Conservation (phyloP, 2,888 invertebrate genomes). For the Epirrhoe tristata region DNA sequence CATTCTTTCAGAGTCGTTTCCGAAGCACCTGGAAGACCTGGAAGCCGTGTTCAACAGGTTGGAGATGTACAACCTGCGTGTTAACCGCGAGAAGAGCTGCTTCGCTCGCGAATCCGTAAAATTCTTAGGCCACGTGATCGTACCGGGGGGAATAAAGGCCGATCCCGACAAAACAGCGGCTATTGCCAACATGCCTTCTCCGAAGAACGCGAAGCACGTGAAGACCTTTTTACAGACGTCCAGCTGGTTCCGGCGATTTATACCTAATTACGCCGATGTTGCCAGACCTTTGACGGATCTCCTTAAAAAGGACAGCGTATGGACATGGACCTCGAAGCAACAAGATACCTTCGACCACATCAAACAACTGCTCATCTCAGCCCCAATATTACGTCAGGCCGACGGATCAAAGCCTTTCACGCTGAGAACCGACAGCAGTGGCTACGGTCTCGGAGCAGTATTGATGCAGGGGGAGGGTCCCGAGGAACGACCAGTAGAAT, state of each 20-base stretch:
- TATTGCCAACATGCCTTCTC: slow-evolving; percentile 42
- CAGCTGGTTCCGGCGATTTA: slow-evolving; percentile 36
- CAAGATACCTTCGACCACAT: not conserved
- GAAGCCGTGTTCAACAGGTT: slow-evolving; percentile 45
- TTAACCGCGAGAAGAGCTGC: slow-evolving; percentile 50
- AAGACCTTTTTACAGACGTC: slow-evolving; percentile 31
- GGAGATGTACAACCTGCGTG: slow-evolving; percentile 41
- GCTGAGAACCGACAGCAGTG: slow-evolving; percentile 29
- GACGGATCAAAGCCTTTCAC: slow-evolving; percentile 17
- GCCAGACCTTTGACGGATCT: slow-evolving; percentile 29
- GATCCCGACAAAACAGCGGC: slow-evolving; percentile 52
- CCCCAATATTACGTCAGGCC: slow-evolving; percentile 17
- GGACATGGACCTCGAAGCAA: slow-evolving; percentile 3
- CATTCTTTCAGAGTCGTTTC: slow-evolving; percentile 45
- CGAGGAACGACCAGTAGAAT: slow-evolving; percentile 13
- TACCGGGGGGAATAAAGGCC: slow-evolving; percentile 41
- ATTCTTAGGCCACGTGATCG: slow-evolving; percentile 52
- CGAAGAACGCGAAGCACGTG: slow-evolving; percentile 23
- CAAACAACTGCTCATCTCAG: slow-evolving; percentile 5
- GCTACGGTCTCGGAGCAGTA: slow-evolving; percentile 34
- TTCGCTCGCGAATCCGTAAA: slow-evolving; percentile 48
- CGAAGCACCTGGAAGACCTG: slow-evolving; percentile 49
- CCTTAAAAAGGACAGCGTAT: slow-evolving; percentile 16
- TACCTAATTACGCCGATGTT: slow-evolving; percentile 32
- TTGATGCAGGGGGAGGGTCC: slow-evolving; percentile 34